A percentile compares a stretch with the other conserved stretches of the same genome.
Evolutionary conservation across 2,888 invertebrate genomes (phyloP).

Genomic region (Timema podura): DNA sequence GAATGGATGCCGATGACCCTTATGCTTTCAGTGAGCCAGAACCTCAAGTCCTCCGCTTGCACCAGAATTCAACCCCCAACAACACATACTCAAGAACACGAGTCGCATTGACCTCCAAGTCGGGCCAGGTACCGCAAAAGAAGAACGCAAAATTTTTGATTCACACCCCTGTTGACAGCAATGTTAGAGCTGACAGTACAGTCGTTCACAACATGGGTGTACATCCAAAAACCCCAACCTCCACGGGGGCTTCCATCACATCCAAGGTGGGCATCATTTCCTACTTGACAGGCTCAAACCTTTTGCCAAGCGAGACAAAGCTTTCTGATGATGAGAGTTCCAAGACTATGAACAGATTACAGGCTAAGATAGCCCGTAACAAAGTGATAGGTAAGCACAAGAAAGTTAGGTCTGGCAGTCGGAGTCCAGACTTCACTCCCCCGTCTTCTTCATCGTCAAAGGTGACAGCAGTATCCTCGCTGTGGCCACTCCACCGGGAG

Average conservation of each 20-base stretch:
- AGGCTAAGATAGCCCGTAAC: slow-evolving; percentile 36
- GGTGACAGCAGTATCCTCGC: background rate
- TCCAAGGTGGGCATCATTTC: slow-evolving; percentile 8
- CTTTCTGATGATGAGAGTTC: slow-evolving; percentile 31
- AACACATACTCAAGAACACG: slow-evolving; percentile 24
- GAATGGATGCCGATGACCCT: slow-evolving; percentile 43
- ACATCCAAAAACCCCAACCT: slow-evolving; percentile 11
- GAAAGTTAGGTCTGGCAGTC: slow-evolving; percentile 28
- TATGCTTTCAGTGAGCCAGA: slow-evolving; percentile 50
- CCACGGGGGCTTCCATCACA: slow-evolving; percentile 17
- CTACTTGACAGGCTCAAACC: no score
- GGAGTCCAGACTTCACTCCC: slow-evolving; percentile 15
- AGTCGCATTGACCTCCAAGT: slow-evolving; percentile 21
- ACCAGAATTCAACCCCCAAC: slow-evolving; percentile 26
- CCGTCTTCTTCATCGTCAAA: background rate
- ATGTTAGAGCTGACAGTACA: background rate
- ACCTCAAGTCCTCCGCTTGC: slow-evolving; percentile 27
- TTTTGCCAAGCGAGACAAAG: no score
- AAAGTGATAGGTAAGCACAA: slow-evolving; percentile 37
- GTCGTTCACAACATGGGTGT: background rate
- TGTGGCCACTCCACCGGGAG: slow-evolving; percentile 24
- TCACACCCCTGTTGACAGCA: slow-evolving; percentile 13
- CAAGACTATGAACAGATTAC: slow-evolving; percentile 36
- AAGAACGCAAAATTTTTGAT: slow-evolving; percentile 16
- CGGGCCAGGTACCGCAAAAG: slow-evolving; percentile 7